Evolutionary conservation across 2,797 vertebrate genomes (phyloP), one percentile per base, ranked within the genome.

Genomic region (Myotis myotis): DNA sequence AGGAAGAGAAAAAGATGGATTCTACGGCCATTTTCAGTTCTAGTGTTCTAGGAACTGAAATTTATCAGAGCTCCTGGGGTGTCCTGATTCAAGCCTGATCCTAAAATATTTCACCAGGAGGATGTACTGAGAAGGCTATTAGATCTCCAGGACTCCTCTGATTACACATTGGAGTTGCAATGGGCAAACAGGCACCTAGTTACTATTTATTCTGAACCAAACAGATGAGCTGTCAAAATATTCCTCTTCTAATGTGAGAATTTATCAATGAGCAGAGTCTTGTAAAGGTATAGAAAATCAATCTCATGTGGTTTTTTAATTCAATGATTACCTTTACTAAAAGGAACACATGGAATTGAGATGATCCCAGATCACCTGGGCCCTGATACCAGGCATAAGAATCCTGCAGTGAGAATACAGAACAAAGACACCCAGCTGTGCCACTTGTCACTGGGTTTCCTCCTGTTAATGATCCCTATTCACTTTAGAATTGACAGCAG

Each of bases 241-340:
- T 51, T 30, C 49, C 38, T 95, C 41, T 82, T 94, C 75, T 47
- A 91, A 80, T 44, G 36, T 66, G 41, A 81, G 81, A 87, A 76
- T 82, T 75, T 81, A 51, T 74, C 74, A 78, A 87, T 51, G 22
- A 60, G 19, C 53, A 84, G 83, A 89, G 41, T 86, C 33, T 82
- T 68, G 30, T 33, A 87, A 90, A 93, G 55, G 41, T 82, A 82
- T 41, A 9, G 49, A 71, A 82, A 75, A 76, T 84, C 55, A 41
- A 79, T 75, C 60, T 87, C 16, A 72, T 25, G 83, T 95, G 91
- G 19, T 30, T 91, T 95, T 95, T 94, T 70, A 78, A 51, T 76
- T 79, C 64, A 74, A 49, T 44, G 78, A 75, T 70, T 82, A 38
- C 44, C 53, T 86, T 92, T 78, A 33, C 33, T 44, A 55, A 75